phyloP scores from a whole-genome alignment of 2,797 vertebrate species.

The Aselliscus stoliczkanus region DNA sequence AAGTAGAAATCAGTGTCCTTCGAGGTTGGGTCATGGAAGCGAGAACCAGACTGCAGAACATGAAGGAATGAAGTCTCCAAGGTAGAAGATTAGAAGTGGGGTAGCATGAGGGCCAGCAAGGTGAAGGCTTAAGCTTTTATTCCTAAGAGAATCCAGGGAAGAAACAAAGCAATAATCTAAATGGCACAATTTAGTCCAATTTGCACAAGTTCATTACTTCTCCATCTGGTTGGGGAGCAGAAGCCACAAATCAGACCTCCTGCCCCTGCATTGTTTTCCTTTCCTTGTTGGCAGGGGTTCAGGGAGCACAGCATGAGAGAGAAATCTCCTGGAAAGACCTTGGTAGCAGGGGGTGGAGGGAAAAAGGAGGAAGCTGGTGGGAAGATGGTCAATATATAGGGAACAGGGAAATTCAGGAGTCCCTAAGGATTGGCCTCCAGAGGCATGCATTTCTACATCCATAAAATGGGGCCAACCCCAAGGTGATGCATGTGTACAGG shows the following conservation, averaged over 20 bases:
- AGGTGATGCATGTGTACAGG: accelerated
- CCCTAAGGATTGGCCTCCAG: background rate
- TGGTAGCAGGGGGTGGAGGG: too few relatives aligned
- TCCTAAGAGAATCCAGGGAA: background rate
- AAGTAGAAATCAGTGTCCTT: background rate
- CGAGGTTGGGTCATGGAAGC: background rate
- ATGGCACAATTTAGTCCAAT: too few relatives aligned
- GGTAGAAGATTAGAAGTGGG: background rate
- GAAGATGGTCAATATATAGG: background rate
- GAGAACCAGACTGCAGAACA: background rate
- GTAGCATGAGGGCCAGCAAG: background rate
- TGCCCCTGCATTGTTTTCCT: background rate
- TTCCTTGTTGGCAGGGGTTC: background rate
- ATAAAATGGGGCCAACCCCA: background rate
- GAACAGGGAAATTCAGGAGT: background rate
- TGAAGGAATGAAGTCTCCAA: background rate
- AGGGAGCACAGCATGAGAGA: background rate
- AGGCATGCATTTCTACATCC: accelerated
- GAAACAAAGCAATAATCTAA: background rate
- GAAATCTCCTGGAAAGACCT: background rate
- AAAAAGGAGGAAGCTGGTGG: background rate
- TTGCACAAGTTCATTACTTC: background rate
- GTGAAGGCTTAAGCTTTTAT: background rate
- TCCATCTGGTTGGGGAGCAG: background rate
- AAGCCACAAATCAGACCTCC: background rate